Evolutionary conservation across 2,797 vertebrate genomes (phyloP).

Genomic region (Alauda arvensis): DNA sequence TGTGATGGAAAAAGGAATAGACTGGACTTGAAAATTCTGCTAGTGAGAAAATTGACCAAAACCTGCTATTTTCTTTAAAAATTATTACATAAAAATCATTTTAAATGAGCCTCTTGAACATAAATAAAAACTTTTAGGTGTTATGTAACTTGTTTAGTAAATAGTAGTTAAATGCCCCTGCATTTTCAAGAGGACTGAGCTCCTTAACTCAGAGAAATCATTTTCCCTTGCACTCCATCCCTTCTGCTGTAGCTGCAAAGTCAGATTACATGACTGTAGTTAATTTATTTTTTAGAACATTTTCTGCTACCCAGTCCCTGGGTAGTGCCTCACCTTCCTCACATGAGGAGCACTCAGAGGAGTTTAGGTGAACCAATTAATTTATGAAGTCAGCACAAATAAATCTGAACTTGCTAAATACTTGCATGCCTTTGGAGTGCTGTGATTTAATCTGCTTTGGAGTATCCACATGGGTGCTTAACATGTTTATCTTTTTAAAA

Average conservation of each 20-base stretch:
- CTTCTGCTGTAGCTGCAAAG: not conserved
- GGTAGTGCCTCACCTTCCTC: not conserved
- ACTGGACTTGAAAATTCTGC: not conserved
- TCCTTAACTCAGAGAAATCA: not conserved
- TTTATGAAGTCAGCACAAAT: not conserved
- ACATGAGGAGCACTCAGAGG: not conserved
- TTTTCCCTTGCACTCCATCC: not conserved
- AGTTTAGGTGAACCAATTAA: not conserved
- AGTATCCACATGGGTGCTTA: slow-evolving; percentile 16
- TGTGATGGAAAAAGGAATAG: not conserved
- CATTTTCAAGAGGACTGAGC: not conserved
- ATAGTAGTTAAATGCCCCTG: not conserved
- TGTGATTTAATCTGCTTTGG: slow-evolving; percentile 28
- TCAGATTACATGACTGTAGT: not conserved
- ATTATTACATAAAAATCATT: not conserved
- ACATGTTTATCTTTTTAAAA: not conserved
- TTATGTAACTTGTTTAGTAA: not conserved
- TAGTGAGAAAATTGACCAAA: not conserved
- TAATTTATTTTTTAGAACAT: not conserved
- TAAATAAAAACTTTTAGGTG: not conserved
- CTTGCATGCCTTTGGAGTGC: not conserved
- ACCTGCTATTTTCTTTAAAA: not conserved
- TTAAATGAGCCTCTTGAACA: not conserved
- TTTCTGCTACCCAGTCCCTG: not conserved
- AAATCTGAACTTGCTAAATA: slow-evolving; percentile 1